Evolutionary conservation across 2,888 invertebrate genomes (phyloP), one percentile per base, ranked within the genome.

Genomic region (Clusia tigrina): DNA sequence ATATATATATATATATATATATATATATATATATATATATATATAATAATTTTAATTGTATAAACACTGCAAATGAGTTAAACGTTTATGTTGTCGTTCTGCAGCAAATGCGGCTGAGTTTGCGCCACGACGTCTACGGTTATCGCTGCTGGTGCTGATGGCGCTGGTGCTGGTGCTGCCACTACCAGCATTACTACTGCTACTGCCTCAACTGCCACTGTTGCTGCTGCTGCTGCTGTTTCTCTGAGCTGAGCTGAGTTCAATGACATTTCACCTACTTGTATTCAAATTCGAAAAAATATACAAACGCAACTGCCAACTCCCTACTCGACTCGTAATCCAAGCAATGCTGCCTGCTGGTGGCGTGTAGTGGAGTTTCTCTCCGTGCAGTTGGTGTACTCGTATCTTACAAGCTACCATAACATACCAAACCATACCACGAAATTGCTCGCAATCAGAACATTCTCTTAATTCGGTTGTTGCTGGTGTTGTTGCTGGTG

Each of bases 231-330:
- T 51, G 55, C 24, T 32, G 55, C 58, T 48, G 58, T 32, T 15
- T 25, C 46, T 46, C n/a, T 18, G 24, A 18, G 60, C 53, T 22
- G 56, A 61, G 60, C 26, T 23, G 74, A 72, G 73, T 73, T 73
- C 73, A 73, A 71, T 69, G 74, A 73, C 73, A 71, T 66, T 73
- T 73, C 73, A 73, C 74, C 73, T 73, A 73, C 72, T 72, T 73
- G 72, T 68, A 69, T 68, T 69, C 68, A 71, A 70, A 73, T 70
- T 68, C 58, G 67, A 63, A 64, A 61, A 46, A 60, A 60, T 48
- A 55, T 55, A 24, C 25, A 60, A 58, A 55, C 17, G 48, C 42
- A 42, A 42, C 42, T 42, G 42, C n/a, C 42, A 42, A 15, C 42
- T 42, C 42, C 42, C 42, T n/a, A 42, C n/a, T 5, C 12, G 10